These are phyloP conservation scores for Halocaridina rubra DNA, from an alignment of 2,888 invertebrate genomes.

Conservation along the genomic window DNA sequence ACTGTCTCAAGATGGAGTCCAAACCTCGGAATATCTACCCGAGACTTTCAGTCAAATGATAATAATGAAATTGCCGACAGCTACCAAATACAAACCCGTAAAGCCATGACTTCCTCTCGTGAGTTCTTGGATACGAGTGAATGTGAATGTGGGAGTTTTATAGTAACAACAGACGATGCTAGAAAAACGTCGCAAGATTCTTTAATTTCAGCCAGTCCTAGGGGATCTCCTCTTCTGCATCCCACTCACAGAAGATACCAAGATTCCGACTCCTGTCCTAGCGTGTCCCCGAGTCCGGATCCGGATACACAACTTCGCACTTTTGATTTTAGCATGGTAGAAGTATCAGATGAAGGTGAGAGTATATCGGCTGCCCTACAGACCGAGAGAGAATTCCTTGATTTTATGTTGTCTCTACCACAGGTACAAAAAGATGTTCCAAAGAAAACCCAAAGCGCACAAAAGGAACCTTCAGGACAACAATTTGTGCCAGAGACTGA, in stretches of 20 bases:
- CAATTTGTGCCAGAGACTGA: neutral
- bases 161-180: conserved; percentile 10
- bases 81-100: neutral
- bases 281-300: conserved; percentile 58
- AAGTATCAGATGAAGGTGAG: conserved; percentile 22
- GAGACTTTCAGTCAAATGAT: conserved; percentile 12
- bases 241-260: conserved; percentile 18
- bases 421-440: neutral
- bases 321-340: conserved; percentile 45
- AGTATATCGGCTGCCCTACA: conserved; percentile 63
- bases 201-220: conserved; percentile 25
- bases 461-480: conserved; percentile 10
- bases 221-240: conserved; percentile 38
- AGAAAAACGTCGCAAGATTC: conserved; percentile 53
- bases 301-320: conserved; percentile 44
- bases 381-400: conserved; percentile 70
- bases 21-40: conserved; percentile 12
- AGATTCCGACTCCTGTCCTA: conserved; percentile 54
- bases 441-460: neutral
- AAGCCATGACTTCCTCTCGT: neutral
- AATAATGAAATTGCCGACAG: neutral
- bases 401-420: conserved; percentile 69
- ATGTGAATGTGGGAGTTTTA: conserved; percentile 5
- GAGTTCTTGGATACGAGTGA: neutral
- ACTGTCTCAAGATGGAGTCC: conserved; percentile 25